These are phyloP conservation scores for Myotis davidii DNA, from an alignment of 2,113 vertebrate species.

Conservation along the genomic window DNA sequence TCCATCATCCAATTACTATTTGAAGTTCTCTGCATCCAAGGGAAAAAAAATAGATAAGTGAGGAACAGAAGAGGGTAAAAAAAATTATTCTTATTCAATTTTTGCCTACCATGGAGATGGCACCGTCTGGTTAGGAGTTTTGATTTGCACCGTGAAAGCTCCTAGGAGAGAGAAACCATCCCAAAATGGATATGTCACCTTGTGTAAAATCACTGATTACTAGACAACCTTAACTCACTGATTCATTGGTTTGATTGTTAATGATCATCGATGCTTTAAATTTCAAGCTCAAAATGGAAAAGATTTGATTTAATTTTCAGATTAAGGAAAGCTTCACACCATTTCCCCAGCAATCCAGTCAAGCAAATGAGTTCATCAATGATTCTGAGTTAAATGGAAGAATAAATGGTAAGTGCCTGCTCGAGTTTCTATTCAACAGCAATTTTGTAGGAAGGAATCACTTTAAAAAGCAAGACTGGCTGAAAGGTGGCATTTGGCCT, in stretches of 20 bases:
- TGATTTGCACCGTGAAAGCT: neutral
- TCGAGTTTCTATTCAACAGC: neutral
- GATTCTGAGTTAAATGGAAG: neutral
- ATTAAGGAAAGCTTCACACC: slow-evolving; percentile 16
- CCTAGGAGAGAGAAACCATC: neutral
- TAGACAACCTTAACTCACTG: slow-evolving; percentile 17
- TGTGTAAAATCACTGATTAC: slow-evolving; percentile 45
- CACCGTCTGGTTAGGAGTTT: neutral
- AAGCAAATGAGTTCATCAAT: slow-evolving; percentile 39
- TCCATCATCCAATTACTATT: neutral
- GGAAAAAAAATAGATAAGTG: neutral
- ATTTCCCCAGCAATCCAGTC: neutral
- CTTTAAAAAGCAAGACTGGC: slow-evolving; percentile 3
- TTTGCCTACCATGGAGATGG: neutral
- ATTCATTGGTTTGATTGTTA: slow-evolving; percentile 39
- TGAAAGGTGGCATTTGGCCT: slow-evolving; percentile 39
- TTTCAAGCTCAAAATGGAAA: slow-evolving; percentile 47
- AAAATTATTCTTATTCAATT: neutral
- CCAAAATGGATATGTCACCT: slow-evolving; percentile 3
- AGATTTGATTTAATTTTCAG: slow-evolving; percentile 59
- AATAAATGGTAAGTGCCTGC: slow-evolving; percentile 42
- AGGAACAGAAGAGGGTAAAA: neutral
- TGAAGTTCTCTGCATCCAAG: neutral
- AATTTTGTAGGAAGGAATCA: slow-evolving; percentile 9
- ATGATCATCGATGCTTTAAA: slow-evolving; percentile 37